These are phyloP conservation scores for Tachuris rubrigastra DNA, from an alignment of 2,113 vertebrate species.

Conservation along the genomic window DNA sequence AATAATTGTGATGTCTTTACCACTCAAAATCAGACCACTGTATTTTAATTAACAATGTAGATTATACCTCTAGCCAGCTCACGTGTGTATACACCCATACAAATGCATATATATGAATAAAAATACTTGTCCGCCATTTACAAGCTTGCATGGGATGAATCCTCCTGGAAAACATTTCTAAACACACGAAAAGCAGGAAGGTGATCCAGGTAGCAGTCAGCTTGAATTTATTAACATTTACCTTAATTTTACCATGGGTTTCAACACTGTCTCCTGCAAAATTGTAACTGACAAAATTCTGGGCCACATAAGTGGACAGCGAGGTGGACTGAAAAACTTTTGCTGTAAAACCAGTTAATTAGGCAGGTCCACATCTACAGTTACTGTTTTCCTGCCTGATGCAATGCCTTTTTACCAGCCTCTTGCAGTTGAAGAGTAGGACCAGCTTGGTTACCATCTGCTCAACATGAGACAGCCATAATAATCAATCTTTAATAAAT, in stretches of 20 bases:
- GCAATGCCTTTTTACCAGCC: neutral
- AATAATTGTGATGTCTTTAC: neutral
- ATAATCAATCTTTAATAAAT: neutral
- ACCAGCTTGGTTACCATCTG: neutral
- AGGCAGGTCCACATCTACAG: neutral
- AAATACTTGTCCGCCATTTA: neutral
- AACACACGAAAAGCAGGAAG: neutral
- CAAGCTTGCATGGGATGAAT: neutral
- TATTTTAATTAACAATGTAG: neutral
- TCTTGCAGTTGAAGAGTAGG: neutral
- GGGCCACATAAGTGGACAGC: neutral
- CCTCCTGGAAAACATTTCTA: neutral
- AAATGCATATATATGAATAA: neutral
- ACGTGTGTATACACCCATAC: accelerated
- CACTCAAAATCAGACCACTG: neutral
- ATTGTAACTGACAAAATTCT: neutral
- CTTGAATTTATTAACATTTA: neutral
- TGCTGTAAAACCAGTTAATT: neutral
- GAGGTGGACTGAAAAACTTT: neutral
- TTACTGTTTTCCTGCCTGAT: neutral
- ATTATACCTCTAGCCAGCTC: neutral
- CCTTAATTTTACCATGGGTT: neutral
- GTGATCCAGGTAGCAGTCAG: neutral
- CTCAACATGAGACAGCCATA: neutral
- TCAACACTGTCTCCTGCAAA: neutral